These are phyloP conservation scores for Gymnodraco acuticeps DNA, from an alignment of 2,797 vertebrate genomes.

Conservation along the genomic window DNA sequence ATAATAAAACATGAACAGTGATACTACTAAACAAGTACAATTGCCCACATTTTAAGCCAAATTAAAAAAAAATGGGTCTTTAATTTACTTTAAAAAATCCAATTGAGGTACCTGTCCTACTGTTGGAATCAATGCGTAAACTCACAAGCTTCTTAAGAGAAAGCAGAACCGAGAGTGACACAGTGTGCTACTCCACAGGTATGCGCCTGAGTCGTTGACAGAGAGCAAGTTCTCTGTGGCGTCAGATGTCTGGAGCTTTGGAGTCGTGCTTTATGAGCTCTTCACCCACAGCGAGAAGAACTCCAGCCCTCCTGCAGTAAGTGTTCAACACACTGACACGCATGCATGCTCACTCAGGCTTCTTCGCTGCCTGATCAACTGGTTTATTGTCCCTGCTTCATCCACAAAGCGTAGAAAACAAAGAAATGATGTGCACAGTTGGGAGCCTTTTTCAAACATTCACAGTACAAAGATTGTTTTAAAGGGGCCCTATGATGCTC, in stretches of 20 bases:
- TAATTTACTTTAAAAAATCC: no score
- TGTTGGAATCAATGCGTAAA: neutral
- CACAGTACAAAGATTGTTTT: neutral
- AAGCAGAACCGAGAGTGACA: neutral
- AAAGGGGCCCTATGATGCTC: neutral
- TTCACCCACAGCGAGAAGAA: conserved; percentile 97
- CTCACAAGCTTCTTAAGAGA: neutral
- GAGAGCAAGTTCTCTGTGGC: conserved; percentile 98
- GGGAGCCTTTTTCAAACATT: neutral
- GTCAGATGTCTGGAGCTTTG: conserved; percentile 98
- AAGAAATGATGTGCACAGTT: neutral
- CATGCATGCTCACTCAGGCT: neutral
- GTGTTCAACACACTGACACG: conserved; percentile 8
- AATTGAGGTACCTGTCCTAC: neutral
- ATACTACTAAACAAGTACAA: no score
- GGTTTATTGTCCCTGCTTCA: neutral
- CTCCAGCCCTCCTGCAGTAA: conserved; percentile 95
- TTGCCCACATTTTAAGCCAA: no score
- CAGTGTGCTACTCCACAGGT: conserved; percentile 83
- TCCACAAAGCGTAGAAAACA: neutral
- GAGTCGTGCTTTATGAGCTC: conserved; percentile 96
- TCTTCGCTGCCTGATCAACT: neutral
- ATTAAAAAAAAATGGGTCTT: no score
- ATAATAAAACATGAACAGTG: no score
- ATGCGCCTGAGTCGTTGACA: conserved; percentile 95